Evolutionary conservation across 2,888 invertebrate genomes (phyloP).

Genomic region (Volucella inflata): DNA sequence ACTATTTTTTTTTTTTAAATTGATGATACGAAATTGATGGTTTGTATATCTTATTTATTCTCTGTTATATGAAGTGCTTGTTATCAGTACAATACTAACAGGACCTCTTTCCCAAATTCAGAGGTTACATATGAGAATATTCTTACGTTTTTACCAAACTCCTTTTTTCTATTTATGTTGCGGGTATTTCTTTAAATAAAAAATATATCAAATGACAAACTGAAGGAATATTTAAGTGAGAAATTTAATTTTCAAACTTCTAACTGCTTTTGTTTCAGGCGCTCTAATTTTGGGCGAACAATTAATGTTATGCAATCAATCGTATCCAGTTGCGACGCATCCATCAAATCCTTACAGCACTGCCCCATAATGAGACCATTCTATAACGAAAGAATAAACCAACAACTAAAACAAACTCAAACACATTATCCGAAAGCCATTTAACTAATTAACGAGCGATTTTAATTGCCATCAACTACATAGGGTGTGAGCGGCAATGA

Average conservation of each 20-base stretch:
- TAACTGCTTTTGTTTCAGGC: background rate
- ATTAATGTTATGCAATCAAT: slow-evolving; percentile 55
- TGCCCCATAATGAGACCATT: slow-evolving; percentile 1
- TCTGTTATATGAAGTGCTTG: no score
- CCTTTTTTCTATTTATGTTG: no score
- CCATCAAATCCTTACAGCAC: slow-evolving; percentile 49
- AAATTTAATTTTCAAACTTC: background rate
- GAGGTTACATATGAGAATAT: no score
- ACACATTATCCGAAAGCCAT: slow-evolving; percentile 62
- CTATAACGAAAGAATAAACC: no score
- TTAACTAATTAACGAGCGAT: slow-evolving; percentile 72
- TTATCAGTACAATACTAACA: no score
- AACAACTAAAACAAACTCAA: slow-evolving; percentile 25
- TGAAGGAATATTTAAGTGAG: background rate
- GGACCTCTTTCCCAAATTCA: no score
- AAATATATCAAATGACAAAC: no score
- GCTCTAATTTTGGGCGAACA: slow-evolving; percentile 21
- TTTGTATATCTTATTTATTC: no score
- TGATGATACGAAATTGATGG: no score
- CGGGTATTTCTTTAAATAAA: no score
- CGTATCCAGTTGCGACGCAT: slow-evolving; percentile 62
- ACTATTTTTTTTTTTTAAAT: no score
- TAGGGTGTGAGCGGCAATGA: slow-evolving; percentile 61
- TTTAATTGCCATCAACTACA: slow-evolving; percentile 66
- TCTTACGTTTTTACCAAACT: no score